These are phyloP conservation scores for Drosophila multiciliata DNA, from an alignment of 2,888 invertebrate genomes.

Conservation along the genomic window DNA sequence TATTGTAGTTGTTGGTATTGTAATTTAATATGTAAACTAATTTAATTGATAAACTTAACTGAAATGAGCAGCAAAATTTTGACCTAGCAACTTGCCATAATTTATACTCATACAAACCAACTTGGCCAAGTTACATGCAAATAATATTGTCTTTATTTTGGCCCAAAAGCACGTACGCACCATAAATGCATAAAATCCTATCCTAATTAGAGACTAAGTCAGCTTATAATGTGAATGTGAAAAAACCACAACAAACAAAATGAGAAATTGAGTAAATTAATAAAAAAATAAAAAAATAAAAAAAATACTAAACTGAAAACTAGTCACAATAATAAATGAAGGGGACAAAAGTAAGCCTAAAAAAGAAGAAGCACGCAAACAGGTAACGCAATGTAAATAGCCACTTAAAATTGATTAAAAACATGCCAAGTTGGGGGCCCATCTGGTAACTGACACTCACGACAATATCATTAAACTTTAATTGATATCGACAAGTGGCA, in stretches of 20 bases:
- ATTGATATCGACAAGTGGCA: constrained; percentile 78
- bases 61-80: constrained; percentile 57
- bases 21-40: constrained; percentile 67
- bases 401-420: constrained; percentile 79
- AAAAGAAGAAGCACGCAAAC: constrained; percentile 33
- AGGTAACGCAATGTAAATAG: constrained; percentile 68
- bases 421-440: constrained; percentile 54
- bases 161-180: constrained; percentile 50
- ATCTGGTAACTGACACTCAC: constrained; percentile 33
- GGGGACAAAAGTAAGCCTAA: neutral
- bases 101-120: constrained; percentile 43
- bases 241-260: constrained; percentile 20
- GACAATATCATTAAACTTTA: constrained; percentile 77
- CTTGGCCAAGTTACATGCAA: constrained; percentile 35
- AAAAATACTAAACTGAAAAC: constrained; percentile 39
- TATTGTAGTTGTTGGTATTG: constrained; percentile 80
- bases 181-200: constrained; percentile 59
- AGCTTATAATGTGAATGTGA: constrained; percentile 52
- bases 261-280: constrained; percentile 49
- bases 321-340: constrained; percentile 28
- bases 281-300: constrained; percentile 19
- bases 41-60: constrained; percentile 45
- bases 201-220: constrained; percentile 70
- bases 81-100: constrained; percentile 77
- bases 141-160: constrained; percentile 2